Evolutionary conservation across 1,140 invertebrate genomes (phyloP).

Genomic region (Brachionus rotundiformis): DNA sequence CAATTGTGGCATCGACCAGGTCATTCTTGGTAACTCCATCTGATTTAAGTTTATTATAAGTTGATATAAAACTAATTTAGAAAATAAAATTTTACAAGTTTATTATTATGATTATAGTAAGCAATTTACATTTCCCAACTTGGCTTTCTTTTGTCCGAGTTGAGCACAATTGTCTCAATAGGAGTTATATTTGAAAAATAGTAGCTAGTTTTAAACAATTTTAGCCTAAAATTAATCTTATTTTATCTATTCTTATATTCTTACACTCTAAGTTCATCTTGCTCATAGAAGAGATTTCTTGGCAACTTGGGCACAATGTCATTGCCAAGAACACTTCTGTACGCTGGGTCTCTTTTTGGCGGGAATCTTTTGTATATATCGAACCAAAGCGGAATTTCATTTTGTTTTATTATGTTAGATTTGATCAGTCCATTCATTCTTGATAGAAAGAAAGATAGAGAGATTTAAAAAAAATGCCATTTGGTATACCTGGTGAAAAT

Average conservation of each 20-base stretch:
- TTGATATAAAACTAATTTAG: slow-evolving; percentile 33
- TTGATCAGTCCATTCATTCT: slow-evolving; percentile 75
- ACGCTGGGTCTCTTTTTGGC: slow-evolving; percentile 75
- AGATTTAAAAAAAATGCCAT: too few species aligned
- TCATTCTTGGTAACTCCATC: not conserved
- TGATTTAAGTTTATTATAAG: not conserved
- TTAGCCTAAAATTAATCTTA: too few species aligned
- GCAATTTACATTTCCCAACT: slow-evolving; percentile 43
- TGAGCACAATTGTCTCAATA: slow-evolving; percentile 29
- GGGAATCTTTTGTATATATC: slow-evolving; percentile 81
- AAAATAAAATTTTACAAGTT: not conserved
- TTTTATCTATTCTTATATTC: too few species aligned
- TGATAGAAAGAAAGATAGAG: too few species aligned
- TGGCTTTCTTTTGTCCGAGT: not conserved
- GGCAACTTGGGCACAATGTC: slow-evolving; percentile 61
- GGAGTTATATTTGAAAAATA: slow-evolving; percentile 30
- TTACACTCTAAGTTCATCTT: slow-evolving; percentile 81
- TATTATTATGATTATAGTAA: not conserved
- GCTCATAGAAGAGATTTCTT: slow-evolving; percentile 75
- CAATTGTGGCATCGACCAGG: slow-evolving; percentile 17
- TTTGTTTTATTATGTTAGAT: slow-evolving; percentile 72
- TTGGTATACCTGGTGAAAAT: slow-evolving; percentile 11
- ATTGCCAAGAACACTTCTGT: slow-evolving; percentile 68
- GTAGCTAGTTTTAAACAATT: not conserved
- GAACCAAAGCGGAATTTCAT: slow-evolving; percentile 81